These are phyloP conservation scores for Trichoplusia ni DNA, from an alignment of 1,140 invertebrate species.

Conservation along the genomic window DNA sequence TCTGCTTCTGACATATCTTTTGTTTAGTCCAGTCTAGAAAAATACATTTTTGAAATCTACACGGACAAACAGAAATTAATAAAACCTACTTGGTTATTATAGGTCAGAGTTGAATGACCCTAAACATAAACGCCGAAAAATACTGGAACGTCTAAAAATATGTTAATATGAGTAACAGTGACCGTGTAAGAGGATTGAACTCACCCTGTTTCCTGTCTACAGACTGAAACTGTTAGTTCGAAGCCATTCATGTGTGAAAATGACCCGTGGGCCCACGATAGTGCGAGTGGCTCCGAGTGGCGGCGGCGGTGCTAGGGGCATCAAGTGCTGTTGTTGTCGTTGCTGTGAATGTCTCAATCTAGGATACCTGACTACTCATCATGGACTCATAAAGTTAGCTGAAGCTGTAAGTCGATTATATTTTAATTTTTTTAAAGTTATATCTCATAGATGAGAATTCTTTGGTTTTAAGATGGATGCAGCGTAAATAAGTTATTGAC, in stretches of 20 bases:
- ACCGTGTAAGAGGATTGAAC: slow-evolving; percentile 64
- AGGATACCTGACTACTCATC: slow-evolving; percentile 85
- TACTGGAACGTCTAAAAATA: slow-evolving; percentile 72
- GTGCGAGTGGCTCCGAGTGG: slow-evolving; percentile 66
- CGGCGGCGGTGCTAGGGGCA: slow-evolving; percentile 73
- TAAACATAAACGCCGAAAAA: slow-evolving; percentile 25
- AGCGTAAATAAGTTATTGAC: too few species aligned
- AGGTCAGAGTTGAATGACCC: slow-evolving; percentile 66
- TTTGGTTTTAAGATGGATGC: too few species aligned
- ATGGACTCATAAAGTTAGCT: slow-evolving; percentile 87
- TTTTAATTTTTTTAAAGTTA: too few species aligned
- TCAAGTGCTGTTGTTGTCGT: slow-evolving; percentile 87
- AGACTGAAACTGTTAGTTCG: background rate
- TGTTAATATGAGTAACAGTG: slow-evolving; percentile 65
- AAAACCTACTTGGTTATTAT: slow-evolving; percentile 6
- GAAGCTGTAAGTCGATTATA: slow-evolving; percentile 90
- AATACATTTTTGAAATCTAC: too few species aligned
- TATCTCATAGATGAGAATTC: too few species aligned
- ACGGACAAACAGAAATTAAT: too few species aligned
- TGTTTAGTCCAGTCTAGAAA: background rate
- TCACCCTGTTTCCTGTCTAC: slow-evolving; percentile 59
- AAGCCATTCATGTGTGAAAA: slow-evolving; percentile 31
- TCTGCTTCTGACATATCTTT: slow-evolving; percentile 40
- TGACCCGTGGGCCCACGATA: slow-evolving; percentile 74
- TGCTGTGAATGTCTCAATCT: slow-evolving; percentile 91